Evolutionary conservation across 2,888 invertebrate genomes (phyloP).

Genomic region (Cerceris rybyensis): DNA sequence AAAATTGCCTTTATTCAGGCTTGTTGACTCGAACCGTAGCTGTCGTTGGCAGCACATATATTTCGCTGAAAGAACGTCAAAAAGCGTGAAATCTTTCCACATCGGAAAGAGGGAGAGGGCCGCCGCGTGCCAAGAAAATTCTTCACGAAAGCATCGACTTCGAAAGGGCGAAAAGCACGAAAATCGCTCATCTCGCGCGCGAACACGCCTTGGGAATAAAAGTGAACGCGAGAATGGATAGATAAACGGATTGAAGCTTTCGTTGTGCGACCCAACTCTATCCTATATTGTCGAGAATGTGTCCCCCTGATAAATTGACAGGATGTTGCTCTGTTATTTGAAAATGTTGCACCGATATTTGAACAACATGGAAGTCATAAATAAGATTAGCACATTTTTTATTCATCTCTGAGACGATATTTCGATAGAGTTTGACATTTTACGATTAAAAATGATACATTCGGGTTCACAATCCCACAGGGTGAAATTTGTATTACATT

Average conservation of each 20-base stretch:
- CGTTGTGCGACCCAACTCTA: neutral
- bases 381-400: too few species aligned
- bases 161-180: conserved; percentile 13
- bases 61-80: conserved; percentile 27
- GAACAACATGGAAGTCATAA: neutral
- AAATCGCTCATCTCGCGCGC: neutral
- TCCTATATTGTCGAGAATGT: neutral
- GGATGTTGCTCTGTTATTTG: too few species aligned
- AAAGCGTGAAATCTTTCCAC: conserved; percentile 31
- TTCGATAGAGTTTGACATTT: too few species aligned
- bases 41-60: conserved; percentile 29
- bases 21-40: conserved; percentile 21
- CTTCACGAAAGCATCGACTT: conserved; percentile 13
- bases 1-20: conserved; percentile 30
- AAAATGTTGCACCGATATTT: neutral
- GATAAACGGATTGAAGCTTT: neutral
- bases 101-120: neutral
- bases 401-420: too few species aligned
- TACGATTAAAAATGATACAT: too few species aligned
- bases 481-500: too few species aligned
- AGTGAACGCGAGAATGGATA: neutral
- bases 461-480: too few species aligned
- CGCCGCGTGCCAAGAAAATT: conserved; percentile 18
- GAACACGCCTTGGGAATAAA: neutral
- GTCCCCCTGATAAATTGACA: too few species aligned